A percentile compares a stretch with the other conserved stretches of the same genome.
Conservation (phyloP, 2,113 vertebrate species). For the Galemys pyrenaicus region DNA sequence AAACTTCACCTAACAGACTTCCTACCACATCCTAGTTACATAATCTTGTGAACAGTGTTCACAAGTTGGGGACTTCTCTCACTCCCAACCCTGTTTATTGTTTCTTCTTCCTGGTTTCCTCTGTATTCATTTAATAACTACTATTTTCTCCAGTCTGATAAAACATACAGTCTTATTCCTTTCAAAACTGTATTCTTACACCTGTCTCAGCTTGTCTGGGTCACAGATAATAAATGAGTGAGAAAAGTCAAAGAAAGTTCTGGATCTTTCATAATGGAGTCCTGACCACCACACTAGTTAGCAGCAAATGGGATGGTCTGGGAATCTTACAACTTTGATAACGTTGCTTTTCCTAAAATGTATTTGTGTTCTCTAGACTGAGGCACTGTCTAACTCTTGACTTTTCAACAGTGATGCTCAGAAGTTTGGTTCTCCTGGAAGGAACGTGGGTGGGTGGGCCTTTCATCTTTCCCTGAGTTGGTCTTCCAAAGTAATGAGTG, state of each 20-base stretch:
- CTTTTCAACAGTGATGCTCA: conserved; percentile 27
- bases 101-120: neutral
- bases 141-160: neutral
- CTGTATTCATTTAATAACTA: neutral
- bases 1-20: neutral
- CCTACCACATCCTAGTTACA: neutral
- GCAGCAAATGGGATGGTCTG: neutral
- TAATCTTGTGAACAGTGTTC: neutral
- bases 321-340: neutral
- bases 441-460: neutral
- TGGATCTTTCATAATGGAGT: neutral
- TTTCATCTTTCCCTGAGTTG: neutral
- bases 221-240: neutral
- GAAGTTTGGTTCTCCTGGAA: neutral
- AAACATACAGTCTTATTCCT: neutral
- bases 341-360: neutral
- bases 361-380: conserved; percentile 17
- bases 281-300: neutral
- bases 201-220: neutral
- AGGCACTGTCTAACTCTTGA: conserved; percentile 47
- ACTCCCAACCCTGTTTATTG: neutral
- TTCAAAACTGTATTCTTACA: neutral
- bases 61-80: neutral
- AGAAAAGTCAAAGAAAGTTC: conserved; percentile 24
- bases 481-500: conserved; percentile 42